Base-by-base conservation (phyloP, 2,113 vertebrate genomes). In the Scopus umbretta region DNA sequence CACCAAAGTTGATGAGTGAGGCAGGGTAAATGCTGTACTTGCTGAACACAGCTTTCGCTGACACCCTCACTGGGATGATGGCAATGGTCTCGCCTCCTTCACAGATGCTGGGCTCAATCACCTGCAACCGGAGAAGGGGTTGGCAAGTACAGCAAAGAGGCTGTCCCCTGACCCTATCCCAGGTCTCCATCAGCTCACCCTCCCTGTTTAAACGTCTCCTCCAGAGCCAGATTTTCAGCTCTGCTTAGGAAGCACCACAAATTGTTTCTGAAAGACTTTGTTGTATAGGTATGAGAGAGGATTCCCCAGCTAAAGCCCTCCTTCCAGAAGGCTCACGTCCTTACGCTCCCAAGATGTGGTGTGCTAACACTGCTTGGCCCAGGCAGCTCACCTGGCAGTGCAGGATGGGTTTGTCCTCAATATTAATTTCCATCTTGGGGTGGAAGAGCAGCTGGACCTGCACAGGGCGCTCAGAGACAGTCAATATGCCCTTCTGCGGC, bases 1-100 rank as follows among this genome's bases (percentile, higher is more conserved):
- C 96, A 9, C 99, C 99, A 0, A 99, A 99, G 97, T 97, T 97
- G 86, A 99, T 96, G 88, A 98, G 43, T 1, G 95, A 96, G 20
- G 98, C 95, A 18, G 99, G 99, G 83, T 78, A 91, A 94, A 99
- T 98, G 50, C 19, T 98, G 95, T 98, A 99, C 50, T 98, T 99
- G 96, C 98, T 97, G 97, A 98, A 99, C 38, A 98, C 70, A 1
- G 98, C 97, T 43, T 96, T 97, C 2, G 98, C 96, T 1, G 99
- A 98, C 76, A 99, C 82, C 19, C 92, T 98, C 65, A 99, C 96
- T 8, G 98, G 93, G 80, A 99, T 98, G 86, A 86, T 93, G 82
- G 97, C 97, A 1, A 99, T 98, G 52, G 92, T 93, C 96, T 99
- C 98, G 11, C 97, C 97, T 68, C 96, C 98, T 45, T 98, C 93